Evolutionary conservation across 1,140 invertebrate genomes (phyloP).

Genomic region (Saccostrea cuccullata): DNA sequence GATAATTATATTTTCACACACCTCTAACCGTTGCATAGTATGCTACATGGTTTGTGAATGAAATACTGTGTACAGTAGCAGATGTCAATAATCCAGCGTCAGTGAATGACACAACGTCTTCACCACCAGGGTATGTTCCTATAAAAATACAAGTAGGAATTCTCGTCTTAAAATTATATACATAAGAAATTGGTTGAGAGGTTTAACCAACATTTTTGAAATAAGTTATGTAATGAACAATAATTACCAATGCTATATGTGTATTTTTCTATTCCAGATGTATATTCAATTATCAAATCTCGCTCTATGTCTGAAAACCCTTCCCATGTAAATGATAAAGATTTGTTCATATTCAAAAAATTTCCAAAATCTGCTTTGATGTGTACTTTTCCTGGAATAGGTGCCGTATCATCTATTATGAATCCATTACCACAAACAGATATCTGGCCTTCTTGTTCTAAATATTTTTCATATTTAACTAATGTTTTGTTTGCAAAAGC

Average conservation of each 20-base stretch:
- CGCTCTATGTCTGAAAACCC: constrained; percentile 48
- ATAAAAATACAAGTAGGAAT: neutral
- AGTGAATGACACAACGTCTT: constrained; percentile 44
- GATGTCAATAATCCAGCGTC: constrained; percentile 26
- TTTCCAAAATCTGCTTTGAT: constrained; percentile 34
- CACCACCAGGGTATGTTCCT: constrained; percentile 45
- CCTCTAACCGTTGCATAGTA: constrained; percentile 56
- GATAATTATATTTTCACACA: neutral
- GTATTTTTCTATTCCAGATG: constrained; percentile 18
- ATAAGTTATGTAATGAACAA: neutral
- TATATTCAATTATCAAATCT: neutral
- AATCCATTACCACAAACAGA: constrained; percentile 52
- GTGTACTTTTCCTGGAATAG: constrained; percentile 43
- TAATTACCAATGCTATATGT: constrained; percentile 37
- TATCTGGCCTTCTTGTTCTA: neutral
- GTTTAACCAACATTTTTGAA: too few relatives aligned
- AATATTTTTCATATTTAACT: neutral
- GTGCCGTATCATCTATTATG: constrained; percentile 49
- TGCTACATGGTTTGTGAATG: neutral
- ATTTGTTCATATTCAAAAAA: neutral
- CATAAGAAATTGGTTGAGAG: neutral
- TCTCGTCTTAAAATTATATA: neutral
- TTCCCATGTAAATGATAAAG: constrained; percentile 41
- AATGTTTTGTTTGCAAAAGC: constrained; percentile 17
- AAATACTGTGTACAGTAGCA: constrained; percentile 33